Percentiles rank a stretch among this genome's conserved stretches.
phyloP scores from a whole-genome alignment of 1,140 invertebrate species.

The Mactra quadrangularis region DNA sequence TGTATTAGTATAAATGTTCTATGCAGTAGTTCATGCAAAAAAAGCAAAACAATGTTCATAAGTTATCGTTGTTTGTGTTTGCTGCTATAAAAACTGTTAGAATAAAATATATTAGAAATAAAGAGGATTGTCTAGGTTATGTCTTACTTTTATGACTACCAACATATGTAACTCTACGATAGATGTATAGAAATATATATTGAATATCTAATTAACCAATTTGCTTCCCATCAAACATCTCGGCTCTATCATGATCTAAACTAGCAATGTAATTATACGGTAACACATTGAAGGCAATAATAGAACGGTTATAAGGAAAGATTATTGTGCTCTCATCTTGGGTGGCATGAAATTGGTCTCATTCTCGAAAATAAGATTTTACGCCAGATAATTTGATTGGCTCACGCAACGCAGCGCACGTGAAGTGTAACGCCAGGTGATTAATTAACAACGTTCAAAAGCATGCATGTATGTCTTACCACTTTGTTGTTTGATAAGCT shows the following conservation, averaged over 20 bases:
- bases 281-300: conserved; percentile 47
- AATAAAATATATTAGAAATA: no score
- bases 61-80: no score
- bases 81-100: no score
- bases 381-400: conserved; percentile 35
- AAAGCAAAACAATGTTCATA: no score
- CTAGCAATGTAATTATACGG: conserved; percentile 8
- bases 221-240: neutral
- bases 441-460: conserved; percentile 27
- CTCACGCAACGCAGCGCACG: conserved; percentile 21
- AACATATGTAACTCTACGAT: no score
- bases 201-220: no score
- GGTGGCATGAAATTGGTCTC: conserved; percentile 38
- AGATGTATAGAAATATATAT: no score
- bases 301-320: conserved; percentile 29
- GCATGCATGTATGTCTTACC: conserved; percentile 13
- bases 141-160: no score
- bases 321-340: conserved; percentile 47
- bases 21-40: no score
- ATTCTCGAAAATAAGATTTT: conserved; percentile 17
- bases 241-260: neutral
- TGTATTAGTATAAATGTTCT: no score
- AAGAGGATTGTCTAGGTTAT: no score
- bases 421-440: conserved; percentile 29
- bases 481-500: neutral